Conservation (phyloP, 1,140 invertebrate genomes). For the Bactericera cockerelli region DNA sequence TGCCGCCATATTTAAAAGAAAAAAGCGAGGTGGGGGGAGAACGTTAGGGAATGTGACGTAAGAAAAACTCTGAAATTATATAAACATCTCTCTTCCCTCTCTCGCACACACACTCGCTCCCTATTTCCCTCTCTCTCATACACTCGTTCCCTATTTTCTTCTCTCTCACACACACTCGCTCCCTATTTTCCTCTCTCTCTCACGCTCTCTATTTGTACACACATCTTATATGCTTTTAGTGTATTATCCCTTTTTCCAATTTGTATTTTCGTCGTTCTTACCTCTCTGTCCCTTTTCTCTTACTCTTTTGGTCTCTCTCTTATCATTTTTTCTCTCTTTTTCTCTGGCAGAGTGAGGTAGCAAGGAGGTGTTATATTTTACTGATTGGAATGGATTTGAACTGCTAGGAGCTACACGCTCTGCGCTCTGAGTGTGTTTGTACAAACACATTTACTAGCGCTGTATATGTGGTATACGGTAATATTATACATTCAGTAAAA, state of each 20-base stretch:
- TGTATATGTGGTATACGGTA: too few relatives aligned
- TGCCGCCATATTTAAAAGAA: too few relatives aligned
- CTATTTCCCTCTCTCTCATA: background rate
- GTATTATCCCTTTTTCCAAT: background rate
- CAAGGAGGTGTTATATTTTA: too few relatives aligned
- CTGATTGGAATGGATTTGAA: too few relatives aligned
- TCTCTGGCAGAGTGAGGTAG: too few relatives aligned
- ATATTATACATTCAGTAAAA: too few relatives aligned
- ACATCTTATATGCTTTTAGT: background rate
- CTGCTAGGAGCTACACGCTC: too few relatives aligned
- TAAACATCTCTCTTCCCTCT: constrained; percentile 12
- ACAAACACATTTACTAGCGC: too few relatives aligned
- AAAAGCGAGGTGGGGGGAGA: background rate
- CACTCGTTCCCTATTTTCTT: background rate
- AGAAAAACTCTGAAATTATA: background rate
- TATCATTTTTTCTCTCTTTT: too few relatives aligned
- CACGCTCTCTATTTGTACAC: background rate
- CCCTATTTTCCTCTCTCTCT: background rate
- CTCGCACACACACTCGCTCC: too few relatives aligned
- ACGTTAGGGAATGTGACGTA: background rate
- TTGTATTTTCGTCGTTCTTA: constrained; percentile 11
- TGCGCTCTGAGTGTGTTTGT: too few relatives aligned
- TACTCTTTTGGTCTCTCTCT: constrained; percentile 5
- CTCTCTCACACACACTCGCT: background rate
- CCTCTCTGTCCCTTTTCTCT: constrained; percentile 3